phyloP scores from a whole-genome alignment of 2,113 vertebrate genomes.

The Phasianus colchicus region DNA sequence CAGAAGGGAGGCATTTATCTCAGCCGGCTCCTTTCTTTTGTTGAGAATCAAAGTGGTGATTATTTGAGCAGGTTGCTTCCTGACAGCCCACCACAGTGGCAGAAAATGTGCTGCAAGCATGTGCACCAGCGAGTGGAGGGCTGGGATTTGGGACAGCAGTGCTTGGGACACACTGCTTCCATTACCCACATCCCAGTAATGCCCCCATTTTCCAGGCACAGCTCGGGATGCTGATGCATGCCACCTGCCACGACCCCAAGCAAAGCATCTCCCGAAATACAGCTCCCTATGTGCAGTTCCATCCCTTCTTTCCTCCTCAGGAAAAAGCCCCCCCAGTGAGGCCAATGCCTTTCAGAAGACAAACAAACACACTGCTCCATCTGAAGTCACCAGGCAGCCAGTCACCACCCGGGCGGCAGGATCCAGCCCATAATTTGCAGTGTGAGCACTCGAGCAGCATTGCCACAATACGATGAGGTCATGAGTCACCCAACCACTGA shows the following conservation, averaged over 20 bases:
- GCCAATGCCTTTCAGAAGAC: background rate
- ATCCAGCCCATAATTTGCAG: background rate
- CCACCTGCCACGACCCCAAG: accelerated
- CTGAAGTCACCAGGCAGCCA: background rate
- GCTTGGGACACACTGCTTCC: accelerated
- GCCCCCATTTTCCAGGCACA: background rate
- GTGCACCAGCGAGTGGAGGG: accelerated
- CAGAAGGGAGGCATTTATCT: slow-evolving; percentile 10
- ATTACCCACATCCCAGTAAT: background rate
- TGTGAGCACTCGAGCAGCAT: background rate
- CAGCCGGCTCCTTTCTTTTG: background rate
- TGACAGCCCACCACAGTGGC: background rate
- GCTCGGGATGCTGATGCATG: accelerated
- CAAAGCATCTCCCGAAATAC: background rate
- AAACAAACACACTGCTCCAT: background rate
- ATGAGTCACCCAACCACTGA: background rate
- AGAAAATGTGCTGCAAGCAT: accelerated
- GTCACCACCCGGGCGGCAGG: background rate
- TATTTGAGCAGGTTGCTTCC: background rate
- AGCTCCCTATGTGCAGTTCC: background rate
- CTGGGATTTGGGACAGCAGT: accelerated
- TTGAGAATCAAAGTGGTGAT: background rate
- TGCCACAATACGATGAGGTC: background rate
- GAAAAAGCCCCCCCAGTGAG: background rate
- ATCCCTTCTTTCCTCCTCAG: background rate